Base-by-base conservation (phyloP, 2,113 vertebrate genomes). In the Amphiprion percula region DNA sequence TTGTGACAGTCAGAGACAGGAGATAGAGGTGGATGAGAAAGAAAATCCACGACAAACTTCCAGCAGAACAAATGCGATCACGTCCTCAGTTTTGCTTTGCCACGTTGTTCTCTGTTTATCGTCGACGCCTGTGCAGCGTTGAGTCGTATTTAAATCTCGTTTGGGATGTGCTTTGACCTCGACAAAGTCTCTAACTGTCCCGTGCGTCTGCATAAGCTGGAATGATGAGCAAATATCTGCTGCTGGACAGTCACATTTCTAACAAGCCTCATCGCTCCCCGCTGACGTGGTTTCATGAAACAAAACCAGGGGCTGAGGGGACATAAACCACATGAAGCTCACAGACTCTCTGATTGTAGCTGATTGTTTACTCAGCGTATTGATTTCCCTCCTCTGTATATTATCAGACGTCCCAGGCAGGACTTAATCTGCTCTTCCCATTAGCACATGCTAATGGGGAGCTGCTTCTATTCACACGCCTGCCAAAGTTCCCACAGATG, bases 321-420 rank as follows among this genome's bases (percentile, higher is more conserved):
- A 21, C 44, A 65, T 50, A 77, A 71, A 84, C 68, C 46, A 16
- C 39, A 7, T 28, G 46, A 30, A 46, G 44, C 50, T 53, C 56
- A 69, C 67, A 56, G 59, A 68, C 28, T 85, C 28, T 1, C 28
- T 1, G 39, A 54, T 52, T 46, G 68, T 50, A 47, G 60, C 58
- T 80, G 60, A 72, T 70, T 86, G 75, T 90, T 93, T 80, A 83
- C 79, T 66, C 68, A 17, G 23, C 65, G 73, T 88, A 88, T 87
- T 81, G 69, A 88, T 88, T 83, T 80, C 74, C 4, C 58, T 77
- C 64, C 21, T 69, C 75, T 80, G 70, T 65, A 67, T 77, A 78
- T 77, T 91, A 93, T 93, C 94, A 89, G 76, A 44, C 68, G 39
- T 75, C 76, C 80, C 92, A 93, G 89, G 78, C 85, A 86, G 50